Evolutionary conservation across 2,113 vertebrate genomes (phyloP), one percentile per base, ranked within the genome.

Genomic region (Solea senegalensis): DNA sequence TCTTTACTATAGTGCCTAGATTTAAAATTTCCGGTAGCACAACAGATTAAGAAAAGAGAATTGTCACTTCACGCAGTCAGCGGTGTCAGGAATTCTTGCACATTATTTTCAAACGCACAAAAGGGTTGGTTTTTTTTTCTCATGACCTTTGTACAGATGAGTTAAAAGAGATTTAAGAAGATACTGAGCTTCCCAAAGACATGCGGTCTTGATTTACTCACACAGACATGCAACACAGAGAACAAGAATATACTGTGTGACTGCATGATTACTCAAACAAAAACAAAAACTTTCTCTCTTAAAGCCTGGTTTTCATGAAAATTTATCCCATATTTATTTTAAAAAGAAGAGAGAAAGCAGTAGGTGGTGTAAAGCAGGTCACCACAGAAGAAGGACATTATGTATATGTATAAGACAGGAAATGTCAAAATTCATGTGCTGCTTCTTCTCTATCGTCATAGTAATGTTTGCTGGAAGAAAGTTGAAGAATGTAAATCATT

Each of bases 141-240:
- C 87, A 88, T 79, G 81, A 88, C 84, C 82, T 84, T 59, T 40
- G 46, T 55, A 60, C 43, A 46, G 75, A 75, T 69, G 41, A 60
- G 3, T 40, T 49, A 12, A 10, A 73, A 76, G 8, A 40, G 71
- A 53, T 61, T 77, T 41, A 49, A 39, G 43, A 51, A 49, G 46
- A 55, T 39, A 48, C 9, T 48, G 48, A 13, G 8, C 39, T 52
- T 34, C 12, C 41, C 45, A 2, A 26, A 28, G 51, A 46, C 27
- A 27, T 27, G 10, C 55, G 44, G 12, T 62, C 8, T 0, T n/a
- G 14, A 46, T 16, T 51, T 21, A 9, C 13, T 50, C 43, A 50
- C 8, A 28, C 11, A 26, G 5, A 43, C 1, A 27, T 63, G 10
- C 34, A 26, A 40, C 41, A 21, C 51, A 50, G 8, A 9, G 13